A percentile compares a stretch with the other conserved stretches of the same genome.
phyloP scores from a whole-genome alignment of 2,888 invertebrate genomes.

The Pseudococcus jackbeardsleyi region DNA sequence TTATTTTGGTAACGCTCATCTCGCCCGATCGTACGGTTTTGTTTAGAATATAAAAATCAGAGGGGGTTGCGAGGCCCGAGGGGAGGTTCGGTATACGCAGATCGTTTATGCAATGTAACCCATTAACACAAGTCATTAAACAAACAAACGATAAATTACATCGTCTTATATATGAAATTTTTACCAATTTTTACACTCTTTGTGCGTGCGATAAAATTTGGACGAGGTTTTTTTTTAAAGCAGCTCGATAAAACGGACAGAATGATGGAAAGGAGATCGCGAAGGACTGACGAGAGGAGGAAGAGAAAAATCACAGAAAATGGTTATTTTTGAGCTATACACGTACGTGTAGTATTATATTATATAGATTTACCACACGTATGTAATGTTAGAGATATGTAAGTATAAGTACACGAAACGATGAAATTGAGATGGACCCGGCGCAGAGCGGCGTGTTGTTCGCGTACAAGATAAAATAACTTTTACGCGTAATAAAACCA shows the following conservation, averaged over 20 bases:
- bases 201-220: constrained; percentile 20
- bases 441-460: not conserved
- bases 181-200: constrained; percentile 45
- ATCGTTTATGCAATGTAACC: constrained; percentile 46
- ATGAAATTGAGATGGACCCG: not conserved
- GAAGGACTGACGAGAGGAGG: not conserved
- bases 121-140: constrained; percentile 53
- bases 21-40: not conserved
- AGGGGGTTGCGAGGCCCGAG: not conserved
- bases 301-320: not conserved
- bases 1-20: constrained; percentile 4
- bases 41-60: not conserved
- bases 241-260: not conserved
- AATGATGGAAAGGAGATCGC: not conserved
- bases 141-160: constrained; percentile 55
- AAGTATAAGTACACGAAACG: not conserved
- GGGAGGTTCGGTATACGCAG: not conserved
- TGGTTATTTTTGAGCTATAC: constrained; percentile 16
- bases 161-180: constrained; percentile 45
- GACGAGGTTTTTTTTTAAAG: not conserved
- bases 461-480: constrained; percentile 33
- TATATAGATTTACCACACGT: too few relatives aligned
- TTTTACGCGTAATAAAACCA: constrained; percentile 54
- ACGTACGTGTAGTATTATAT: not conserved
- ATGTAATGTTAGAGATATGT: not conserved